These are phyloP conservation scores for Zaprionus davidi DNA, from an alignment of 1,140 invertebrate species.

Conservation along the genomic window DNA sequence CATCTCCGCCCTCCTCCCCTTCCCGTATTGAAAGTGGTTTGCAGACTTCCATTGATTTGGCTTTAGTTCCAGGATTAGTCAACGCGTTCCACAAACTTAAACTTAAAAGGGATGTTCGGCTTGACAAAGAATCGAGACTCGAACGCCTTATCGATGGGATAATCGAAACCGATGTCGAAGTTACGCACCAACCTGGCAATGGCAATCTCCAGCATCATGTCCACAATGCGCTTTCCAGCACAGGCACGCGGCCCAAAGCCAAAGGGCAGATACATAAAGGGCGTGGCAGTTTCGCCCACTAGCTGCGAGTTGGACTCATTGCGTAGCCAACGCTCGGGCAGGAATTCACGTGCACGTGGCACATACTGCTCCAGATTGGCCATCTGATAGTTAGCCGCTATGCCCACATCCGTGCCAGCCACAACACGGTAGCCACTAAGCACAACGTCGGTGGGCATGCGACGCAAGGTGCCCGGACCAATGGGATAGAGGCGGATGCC, in stretches of 20 bases:
- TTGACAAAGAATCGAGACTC: slow-evolving; percentile 66
- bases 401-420: slow-evolving; percentile 86
- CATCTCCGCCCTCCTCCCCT: neutral
- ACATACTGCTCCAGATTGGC: slow-evolving; percentile 85
- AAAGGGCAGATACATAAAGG: slow-evolving; percentile 87
- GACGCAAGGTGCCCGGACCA: slow-evolving; percentile 85
- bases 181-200: slow-evolving; percentile 87
- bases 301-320: slow-evolving; percentile 53
- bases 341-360: slow-evolving; percentile 85
- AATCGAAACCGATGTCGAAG: slow-evolving; percentile 86
- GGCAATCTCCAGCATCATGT: slow-evolving; percentile 88
- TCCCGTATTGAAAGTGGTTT: neutral
- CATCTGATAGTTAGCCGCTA: slow-evolving; percentile 85
- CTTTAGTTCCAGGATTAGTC: slow-evolving; percentile 30
- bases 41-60: neutral
- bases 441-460: slow-evolving; percentile 85
- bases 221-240: slow-evolving; percentile 88
- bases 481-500: slow-evolving; percentile 86
- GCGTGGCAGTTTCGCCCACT: slow-evolving; percentile 85
- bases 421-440: slow-evolving; percentile 87
- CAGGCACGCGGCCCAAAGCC: slow-evolving; percentile 87
- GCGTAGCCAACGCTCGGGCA: slow-evolving; percentile 87
- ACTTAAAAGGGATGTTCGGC: slow-evolving; percentile 74
- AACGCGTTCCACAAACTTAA: slow-evolving; percentile 72
- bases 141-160: slow-evolving; percentile 73